phyloP scores from a whole-genome alignment of 2,888 invertebrate species.

The Caenorhabditis panamensis region DNA sequence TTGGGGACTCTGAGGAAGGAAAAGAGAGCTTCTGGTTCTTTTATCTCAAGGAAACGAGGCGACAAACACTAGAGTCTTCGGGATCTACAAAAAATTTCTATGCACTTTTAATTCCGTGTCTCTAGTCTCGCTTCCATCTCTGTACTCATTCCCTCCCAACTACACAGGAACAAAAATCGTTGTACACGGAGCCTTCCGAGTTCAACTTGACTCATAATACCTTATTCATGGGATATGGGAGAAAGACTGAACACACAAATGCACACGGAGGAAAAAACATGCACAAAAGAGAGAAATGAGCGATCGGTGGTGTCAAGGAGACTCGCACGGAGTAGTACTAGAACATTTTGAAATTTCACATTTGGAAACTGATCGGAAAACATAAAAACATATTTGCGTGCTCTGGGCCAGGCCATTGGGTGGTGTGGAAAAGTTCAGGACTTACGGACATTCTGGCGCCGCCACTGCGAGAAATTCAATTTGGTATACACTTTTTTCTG shows the following conservation, averaged over 20 bases:
- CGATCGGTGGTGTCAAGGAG: slow-evolving; percentile 45
- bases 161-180: neutral
- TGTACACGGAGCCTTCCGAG: slow-evolving; percentile 11
- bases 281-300: slow-evolving; percentile 25
- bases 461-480: neutral
- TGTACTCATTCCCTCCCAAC: neutral
- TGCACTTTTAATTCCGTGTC: neutral
- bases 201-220: slow-evolving; percentile 41
- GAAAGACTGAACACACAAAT: slow-evolving; percentile 20
- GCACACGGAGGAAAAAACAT: slow-evolving; percentile 12
- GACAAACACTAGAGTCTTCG: slow-evolving; percentile 1
- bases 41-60: neutral
- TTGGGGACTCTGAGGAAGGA: neutral
- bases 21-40: slow-evolving; percentile 18
- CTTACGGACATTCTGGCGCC: neutral
- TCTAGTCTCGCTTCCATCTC: neutral
- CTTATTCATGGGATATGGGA: slow-evolving; percentile 52
- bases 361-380: neutral
- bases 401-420: no score
- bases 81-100: neutral
- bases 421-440: neutral
- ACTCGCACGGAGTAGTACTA: slow-evolving; percentile 27
- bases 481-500: neutral
- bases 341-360: neutral
- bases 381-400: neutral